Evolutionary conservation across 1,140 invertebrate genomes (phyloP).

Genomic region (Oscheius sp.): DNA sequence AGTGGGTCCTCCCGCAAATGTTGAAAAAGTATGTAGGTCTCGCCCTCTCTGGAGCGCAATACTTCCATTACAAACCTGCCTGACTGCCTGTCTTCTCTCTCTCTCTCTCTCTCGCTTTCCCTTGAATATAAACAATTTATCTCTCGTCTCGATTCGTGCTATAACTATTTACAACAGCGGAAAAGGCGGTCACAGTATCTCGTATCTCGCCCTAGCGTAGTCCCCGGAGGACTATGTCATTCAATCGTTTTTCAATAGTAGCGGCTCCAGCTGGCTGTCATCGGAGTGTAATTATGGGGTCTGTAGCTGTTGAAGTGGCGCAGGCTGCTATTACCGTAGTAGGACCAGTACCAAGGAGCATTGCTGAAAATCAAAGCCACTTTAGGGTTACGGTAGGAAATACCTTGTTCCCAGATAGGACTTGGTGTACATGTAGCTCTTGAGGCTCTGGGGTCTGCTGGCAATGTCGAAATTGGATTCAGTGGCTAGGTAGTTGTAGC

Average conservation of each 20-base stretch:
- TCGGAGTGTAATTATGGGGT: slow-evolving; percentile 29
- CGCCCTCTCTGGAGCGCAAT: too few relatives aligned
- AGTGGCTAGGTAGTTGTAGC: slow-evolving; percentile 39
- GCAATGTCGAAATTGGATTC: slow-evolving; percentile 39
- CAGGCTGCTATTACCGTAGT: slow-evolving; percentile 38
- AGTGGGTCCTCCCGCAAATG: too few relatives aligned
- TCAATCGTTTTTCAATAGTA: slow-evolving; percentile 22
- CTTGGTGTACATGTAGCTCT: slow-evolving; percentile 24
- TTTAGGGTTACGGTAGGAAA: not conserved
- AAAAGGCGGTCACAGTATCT: too few relatives aligned
- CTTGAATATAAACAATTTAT: too few relatives aligned
- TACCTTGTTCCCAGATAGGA: slow-evolving; percentile 26
- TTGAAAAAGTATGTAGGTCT: too few relatives aligned
- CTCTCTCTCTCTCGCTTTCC: too few relatives aligned
- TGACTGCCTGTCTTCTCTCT: too few relatives aligned
- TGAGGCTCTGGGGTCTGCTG: slow-evolving; percentile 34
- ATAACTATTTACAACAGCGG: too few relatives aligned
- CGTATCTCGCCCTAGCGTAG: too few relatives aligned
- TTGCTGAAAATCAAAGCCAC: slow-evolving; percentile 9
- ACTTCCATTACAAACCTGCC: too few relatives aligned
- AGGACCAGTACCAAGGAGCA: slow-evolving; percentile 35
- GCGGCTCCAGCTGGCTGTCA: slow-evolving; percentile 22
- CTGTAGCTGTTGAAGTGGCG: slow-evolving; percentile 45
- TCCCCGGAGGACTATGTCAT: not conserved
- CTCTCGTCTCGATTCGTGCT: too few relatives aligned